phyloP scores from a whole-genome alignment of 2,888 invertebrate genomes.

The Eretmocerus hayati region DNA sequence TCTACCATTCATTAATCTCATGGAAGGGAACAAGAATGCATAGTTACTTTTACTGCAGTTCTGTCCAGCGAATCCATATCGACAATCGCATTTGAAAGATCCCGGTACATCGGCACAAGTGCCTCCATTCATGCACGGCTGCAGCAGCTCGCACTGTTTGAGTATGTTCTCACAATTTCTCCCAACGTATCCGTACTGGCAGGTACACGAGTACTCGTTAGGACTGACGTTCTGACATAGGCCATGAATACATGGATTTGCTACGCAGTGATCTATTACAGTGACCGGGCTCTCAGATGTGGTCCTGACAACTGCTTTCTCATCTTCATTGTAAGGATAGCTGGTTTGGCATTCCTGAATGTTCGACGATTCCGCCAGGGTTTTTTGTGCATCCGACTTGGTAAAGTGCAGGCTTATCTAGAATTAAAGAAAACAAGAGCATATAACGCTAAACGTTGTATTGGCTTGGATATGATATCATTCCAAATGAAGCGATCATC shows the following conservation, averaged over 20 bases:
- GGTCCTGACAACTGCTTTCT: background rate
- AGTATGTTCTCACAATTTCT: constrained; percentile 57
- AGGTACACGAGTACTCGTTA: constrained; percentile 41
- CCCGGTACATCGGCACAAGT: constrained; percentile 56
- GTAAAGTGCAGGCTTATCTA: constrained; percentile 64
- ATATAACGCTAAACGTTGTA: too few species aligned
- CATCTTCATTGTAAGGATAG: constrained; percentile 22
- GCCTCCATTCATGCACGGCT: constrained; percentile 76
- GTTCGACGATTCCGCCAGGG: constrained; percentile 72
- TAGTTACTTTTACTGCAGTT: constrained; percentile 71
- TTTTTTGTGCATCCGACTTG: constrained; percentile 63
- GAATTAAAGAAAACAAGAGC: too few species aligned
- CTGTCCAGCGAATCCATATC: constrained; percentile 68
- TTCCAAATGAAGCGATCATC: too few species aligned
- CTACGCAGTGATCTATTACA: constrained; percentile 31
- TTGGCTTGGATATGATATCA: too few species aligned
- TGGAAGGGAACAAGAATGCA: too few species aligned
- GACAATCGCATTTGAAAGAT: constrained; percentile 71
- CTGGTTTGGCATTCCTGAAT: constrained; percentile 65
- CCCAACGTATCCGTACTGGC: constrained; percentile 50
- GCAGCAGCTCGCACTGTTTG: constrained; percentile 57
- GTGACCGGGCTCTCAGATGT: constrained; percentile 25
- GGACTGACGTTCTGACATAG: constrained; percentile 31
- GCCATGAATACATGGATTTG: constrained; percentile 39
- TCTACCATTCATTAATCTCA: too few species aligned